Evolutionary conservation across 2,797 vertebrate species (phyloP).

Genomic region (Discoglossus pictus): DNA sequence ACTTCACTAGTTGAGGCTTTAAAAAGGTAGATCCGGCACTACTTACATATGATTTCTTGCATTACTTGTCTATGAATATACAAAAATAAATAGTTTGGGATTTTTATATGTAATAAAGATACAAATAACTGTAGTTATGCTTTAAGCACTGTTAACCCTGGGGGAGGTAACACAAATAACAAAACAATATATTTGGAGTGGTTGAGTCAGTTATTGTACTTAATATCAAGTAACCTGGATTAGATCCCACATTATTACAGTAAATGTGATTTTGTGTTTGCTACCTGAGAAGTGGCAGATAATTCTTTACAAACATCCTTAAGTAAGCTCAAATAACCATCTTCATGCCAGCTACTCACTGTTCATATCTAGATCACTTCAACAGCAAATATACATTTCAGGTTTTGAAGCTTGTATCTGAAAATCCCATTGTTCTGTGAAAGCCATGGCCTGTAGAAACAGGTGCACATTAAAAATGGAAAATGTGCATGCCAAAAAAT

Average conservation of each 20-base stretch:
- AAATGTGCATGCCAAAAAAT: background rate
- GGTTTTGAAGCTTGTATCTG: background rate
- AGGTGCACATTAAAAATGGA: conserved; percentile 1
- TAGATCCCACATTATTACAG: background rate
- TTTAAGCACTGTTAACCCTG: too few relatives aligned
- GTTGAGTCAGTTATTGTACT: background rate
- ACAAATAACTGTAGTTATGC: too few relatives aligned
- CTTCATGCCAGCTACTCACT: background rate
- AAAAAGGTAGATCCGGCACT: too few relatives aligned
- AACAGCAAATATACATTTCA: background rate
- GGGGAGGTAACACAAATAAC: too few relatives aligned
- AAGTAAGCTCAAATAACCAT: conserved; percentile 7
- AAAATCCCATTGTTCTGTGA: background rate
- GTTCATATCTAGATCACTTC: background rate
- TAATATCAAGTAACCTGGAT: background rate
- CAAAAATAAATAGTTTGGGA: too few relatives aligned
- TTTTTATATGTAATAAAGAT: too few relatives aligned
- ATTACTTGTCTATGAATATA: too few relatives aligned
- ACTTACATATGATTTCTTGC: too few relatives aligned
- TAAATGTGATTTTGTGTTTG: background rate
- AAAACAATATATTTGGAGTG: too few relatives aligned
- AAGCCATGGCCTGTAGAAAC: conserved; percentile 4
- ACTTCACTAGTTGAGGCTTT: too few relatives aligned
- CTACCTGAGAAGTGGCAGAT: background rate
- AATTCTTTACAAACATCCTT: background rate